phyloP scores from a whole-genome alignment of 2,113 vertebrate species.

The Pantherophis guttatus region DNA sequence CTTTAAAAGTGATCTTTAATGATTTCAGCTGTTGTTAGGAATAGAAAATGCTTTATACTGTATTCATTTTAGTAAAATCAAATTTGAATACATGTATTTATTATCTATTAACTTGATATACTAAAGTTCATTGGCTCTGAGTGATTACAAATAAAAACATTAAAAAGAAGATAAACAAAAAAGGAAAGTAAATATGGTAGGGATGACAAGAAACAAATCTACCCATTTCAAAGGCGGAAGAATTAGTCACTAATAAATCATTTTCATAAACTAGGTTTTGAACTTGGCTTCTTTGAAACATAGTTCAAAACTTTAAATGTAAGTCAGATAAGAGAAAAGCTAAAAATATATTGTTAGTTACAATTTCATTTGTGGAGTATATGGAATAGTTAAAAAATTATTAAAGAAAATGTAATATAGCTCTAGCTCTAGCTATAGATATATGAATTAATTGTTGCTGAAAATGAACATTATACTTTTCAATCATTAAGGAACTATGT shows the following conservation, averaged over 20 bases:
- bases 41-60: slow-evolving; percentile 55
- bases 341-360: neutral
- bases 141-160: neutral
- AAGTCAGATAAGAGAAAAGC: neutral
- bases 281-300: neutral
- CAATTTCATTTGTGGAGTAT: neutral
- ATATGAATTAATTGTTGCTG: neutral
- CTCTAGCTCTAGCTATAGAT: neutral
- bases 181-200: neutral
- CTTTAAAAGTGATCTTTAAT: slow-evolving; percentile 58
- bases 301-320: neutral
- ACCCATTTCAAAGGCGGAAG: neutral
- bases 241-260: neutral
- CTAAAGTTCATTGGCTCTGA: neutral
- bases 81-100: neutral
- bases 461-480: neutral
- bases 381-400: neutral
- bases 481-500: neutral
- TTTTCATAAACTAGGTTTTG: neutral
- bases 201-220: neutral
- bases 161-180: neutral
- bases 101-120: neutral
- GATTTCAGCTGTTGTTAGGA: slow-evolving; percentile 74
- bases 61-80: neutral
- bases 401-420: neutral